Conservation (phyloP, 2,113 vertebrate species). For the Meriones unguiculatus region DNA sequence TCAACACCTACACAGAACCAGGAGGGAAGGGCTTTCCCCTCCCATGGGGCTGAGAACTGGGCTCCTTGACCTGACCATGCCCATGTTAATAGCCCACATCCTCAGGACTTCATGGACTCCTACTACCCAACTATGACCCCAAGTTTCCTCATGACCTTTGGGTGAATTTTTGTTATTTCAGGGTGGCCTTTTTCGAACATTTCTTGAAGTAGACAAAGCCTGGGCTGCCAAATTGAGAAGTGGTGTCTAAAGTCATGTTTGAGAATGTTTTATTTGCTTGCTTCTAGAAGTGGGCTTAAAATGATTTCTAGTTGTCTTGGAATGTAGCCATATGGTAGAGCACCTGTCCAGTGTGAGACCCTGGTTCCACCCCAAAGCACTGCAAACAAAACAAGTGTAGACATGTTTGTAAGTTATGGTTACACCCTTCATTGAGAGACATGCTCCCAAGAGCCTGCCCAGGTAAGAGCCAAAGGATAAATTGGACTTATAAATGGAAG, state of each 20-base stretch:
- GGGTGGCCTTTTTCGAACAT: background rate
- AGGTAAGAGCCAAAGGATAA: constrained; percentile 1
- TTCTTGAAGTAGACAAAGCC: background rate
- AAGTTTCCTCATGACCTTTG: background rate
- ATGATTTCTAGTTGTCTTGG: background rate
- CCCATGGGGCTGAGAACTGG: background rate
- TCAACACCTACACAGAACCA: background rate
- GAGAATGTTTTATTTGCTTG: background rate
- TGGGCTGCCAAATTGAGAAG: constrained; percentile 35
- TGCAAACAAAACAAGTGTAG: background rate
- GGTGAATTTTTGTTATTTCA: background rate
- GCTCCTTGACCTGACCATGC: background rate
- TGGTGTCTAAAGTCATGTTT: background rate
- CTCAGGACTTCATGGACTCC: background rate
- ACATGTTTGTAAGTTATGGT: background rate
- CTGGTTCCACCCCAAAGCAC: background rate
- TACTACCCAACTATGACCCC: too few species aligned
- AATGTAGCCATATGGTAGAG: background rate
- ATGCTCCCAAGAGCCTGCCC: background rate
- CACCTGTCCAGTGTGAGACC: background rate
- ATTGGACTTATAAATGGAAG: constrained; percentile 45
- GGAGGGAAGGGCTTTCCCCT: background rate
- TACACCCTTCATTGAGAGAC: background rate
- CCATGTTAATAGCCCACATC: background rate
- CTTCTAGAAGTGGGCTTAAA: background rate